Base-by-base conservation (phyloP, 2,113 vertebrate species). In the Salminus brasiliensis region DNA sequence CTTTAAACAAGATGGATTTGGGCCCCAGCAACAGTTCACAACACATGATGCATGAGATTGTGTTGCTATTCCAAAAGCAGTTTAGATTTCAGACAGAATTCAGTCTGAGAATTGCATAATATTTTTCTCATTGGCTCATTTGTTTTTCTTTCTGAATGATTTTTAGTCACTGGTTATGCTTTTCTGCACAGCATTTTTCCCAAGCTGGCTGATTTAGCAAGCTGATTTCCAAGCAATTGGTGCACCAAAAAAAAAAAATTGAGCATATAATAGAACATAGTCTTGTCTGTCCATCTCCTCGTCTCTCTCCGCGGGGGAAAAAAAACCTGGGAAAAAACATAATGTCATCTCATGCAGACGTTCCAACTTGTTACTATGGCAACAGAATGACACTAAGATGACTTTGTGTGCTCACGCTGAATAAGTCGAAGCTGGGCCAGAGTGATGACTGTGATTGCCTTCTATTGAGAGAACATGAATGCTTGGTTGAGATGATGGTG, bases 381-480 rank as follows among this genome's bases (percentile, higher is more conserved):
- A 69, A 77, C 63, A n/a, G 75, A 21, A 18, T 68, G 66, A 68
- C 15, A 39, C 75, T 55, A 30, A 60, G 74, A 53, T 52, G 15
- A 41, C 65, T 57, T n/a, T 52, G 53, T 34, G 53, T 67, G 45
- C 32, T 67, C 25, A 59, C 25, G 36, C 15, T 60, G 65, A 57
- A 77, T 63, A 59, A n/a, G 27, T 25, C 25, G 55, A 27, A 39
- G 47, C 21, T 39, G 30, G 30, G 30, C 47, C 49, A 30, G 13
- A 68, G 45, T 27, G 6, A 27, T 68, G 30, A 75, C 29, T 60
- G 57, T 68, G 30, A 75, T 60, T 60, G 57, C 27, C 3, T 57
- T 27, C 21, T 25, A 57, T 27, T 57, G 8, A 27, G 29, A 60
- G 29, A 60, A 30, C 57, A 29, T 60, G 57, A 60, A 43, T 32